Conservation (phyloP, 2,888 invertebrate species). For the Eupsilia transversa region DNA sequence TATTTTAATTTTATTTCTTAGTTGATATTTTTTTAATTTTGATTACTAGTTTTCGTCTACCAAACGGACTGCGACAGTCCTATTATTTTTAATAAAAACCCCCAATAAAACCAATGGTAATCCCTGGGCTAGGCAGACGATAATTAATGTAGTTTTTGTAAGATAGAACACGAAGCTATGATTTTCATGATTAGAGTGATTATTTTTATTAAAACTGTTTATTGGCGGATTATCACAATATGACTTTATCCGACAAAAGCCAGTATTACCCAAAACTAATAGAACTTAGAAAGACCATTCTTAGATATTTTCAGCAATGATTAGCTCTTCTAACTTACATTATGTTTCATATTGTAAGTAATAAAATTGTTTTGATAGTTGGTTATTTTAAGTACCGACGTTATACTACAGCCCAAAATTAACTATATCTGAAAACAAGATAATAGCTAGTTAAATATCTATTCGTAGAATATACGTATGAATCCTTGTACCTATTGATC, state of each 20-base stretch:
- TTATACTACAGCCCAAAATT: not conserved
- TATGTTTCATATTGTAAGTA: not conserved
- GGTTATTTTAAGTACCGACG: not conserved
- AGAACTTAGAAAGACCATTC: not conserved
- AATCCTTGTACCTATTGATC: constrained; percentile 21
- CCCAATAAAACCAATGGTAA: no score
- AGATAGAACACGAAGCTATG: no score
- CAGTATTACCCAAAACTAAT: not conserved
- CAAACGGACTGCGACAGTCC: no score
- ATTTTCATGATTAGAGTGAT: not conserved
- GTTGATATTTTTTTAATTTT: no score
- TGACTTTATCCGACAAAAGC: no score
- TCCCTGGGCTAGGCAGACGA: not conserved
- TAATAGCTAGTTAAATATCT: not conserved
- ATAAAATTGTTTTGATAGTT: not conserved
- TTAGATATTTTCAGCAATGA: not conserved
- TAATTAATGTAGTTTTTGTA: not conserved
- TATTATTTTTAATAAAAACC: no score
- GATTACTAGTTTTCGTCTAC: no score
- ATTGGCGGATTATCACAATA: not conserved
- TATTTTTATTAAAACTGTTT: not conserved
- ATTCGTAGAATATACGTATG: not conserved
- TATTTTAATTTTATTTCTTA: no score
- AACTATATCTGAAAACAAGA: not conserved
- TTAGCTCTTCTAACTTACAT: not conserved